Evolutionary conservation across 1,140 invertebrate species (phyloP).

Genomic region (Uloborus diversus): DNA sequence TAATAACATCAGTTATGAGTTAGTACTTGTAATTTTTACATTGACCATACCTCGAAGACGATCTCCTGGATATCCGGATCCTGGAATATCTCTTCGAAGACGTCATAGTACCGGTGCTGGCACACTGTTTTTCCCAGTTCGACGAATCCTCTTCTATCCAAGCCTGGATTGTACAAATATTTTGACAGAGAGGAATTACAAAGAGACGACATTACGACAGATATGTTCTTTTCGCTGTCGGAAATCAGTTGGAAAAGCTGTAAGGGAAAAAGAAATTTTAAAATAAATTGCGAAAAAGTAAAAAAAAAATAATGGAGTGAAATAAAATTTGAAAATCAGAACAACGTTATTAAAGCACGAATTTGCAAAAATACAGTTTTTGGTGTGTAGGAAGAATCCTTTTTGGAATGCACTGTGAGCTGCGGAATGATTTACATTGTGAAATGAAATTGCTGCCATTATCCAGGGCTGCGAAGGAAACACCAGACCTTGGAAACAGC

Average conservation of each 20-base stretch:
- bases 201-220: slow-evolving; percentile 8
- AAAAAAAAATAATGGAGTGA: not conserved
- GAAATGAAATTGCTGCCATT: too few relatives aligned
- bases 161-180: slow-evolving; percentile 43
- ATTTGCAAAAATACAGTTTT: too few relatives aligned
- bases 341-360: too few relatives aligned
- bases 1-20: too few relatives aligned
- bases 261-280: not conserved
- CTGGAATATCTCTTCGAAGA: slow-evolving; percentile 47
- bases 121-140: slow-evolving; percentile 8
- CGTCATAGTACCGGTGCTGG: slow-evolving; percentile 16
- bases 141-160: not conserved
- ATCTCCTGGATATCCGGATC: slow-evolving; percentile 53
- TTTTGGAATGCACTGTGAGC: too few relatives aligned
- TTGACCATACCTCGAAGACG: slow-evolving; percentile 27
- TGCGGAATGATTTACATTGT: too few relatives aligned
- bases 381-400: too few relatives aligned
- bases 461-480: too few relatives aligned
- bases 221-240: slow-evolving; percentile 16
- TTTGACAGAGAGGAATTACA: slow-evolving; percentile 13
- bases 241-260: slow-evolving; percentile 25
- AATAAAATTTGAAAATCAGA: not conserved
- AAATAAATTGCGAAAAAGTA: not conserved
- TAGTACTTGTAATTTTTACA: not conserved
- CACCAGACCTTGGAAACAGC: too few relatives aligned